These are phyloP conservation scores for Anguilla megastoma DNA, from an alignment of 2,797 vertebrate species.

Conservation along the genomic window DNA sequence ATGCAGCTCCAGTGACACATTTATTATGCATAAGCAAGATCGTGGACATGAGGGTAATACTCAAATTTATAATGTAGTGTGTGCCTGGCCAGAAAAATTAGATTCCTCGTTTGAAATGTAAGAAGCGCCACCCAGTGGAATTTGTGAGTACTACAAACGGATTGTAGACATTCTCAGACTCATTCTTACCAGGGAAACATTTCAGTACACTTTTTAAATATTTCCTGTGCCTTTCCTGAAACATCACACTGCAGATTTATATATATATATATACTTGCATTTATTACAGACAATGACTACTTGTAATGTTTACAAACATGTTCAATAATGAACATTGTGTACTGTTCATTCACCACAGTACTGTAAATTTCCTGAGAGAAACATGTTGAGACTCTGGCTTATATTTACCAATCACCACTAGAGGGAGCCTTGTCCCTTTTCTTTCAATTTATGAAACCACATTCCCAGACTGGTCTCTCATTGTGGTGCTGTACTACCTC, in stretches of 20 bases:
- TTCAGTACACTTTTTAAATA: background rate
- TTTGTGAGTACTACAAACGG: background rate
- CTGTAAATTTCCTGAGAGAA: background rate
- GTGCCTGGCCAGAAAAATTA: background rate
- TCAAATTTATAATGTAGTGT: too few species aligned
- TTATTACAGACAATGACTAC: background rate
- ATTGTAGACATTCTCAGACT: background rate
- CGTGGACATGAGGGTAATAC: too few species aligned
- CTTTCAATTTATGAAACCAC: background rate
- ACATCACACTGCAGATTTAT: background rate
- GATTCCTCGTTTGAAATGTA: background rate
- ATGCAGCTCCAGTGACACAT: too few species aligned
- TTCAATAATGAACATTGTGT: background rate
- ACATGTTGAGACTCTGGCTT: background rate
- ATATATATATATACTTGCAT: background rate
- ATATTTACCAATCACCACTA: slow-evolving; percentile 43
- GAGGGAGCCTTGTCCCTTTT: slow-evolving; percentile 52
- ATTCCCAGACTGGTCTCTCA: background rate
- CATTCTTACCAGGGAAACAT: background rate
- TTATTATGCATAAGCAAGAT: too few species aligned
- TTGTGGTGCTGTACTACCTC: background rate
- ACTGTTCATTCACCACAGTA: too few species aligned
- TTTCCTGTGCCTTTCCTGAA: background rate
- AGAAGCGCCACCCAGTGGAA: background rate
- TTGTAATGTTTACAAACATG: background rate